Conservation (phyloP, 2,888 invertebrate species). For the Microplitis manilae region DNA sequence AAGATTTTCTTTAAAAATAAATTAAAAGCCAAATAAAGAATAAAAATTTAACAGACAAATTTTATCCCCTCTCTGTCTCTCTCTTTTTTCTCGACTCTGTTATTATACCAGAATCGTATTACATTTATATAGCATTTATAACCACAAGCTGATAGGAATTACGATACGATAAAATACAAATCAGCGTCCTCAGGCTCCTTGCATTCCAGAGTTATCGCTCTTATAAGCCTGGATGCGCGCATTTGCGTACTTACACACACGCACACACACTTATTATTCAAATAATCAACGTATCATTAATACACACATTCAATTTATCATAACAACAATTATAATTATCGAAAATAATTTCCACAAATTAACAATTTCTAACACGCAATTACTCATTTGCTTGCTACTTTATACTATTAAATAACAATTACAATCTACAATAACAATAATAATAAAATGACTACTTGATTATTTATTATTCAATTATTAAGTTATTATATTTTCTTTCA, state of each 20-base stretch:
- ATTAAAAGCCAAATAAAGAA: neutral
- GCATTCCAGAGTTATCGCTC: slow-evolving; percentile 59
- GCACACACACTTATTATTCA: neutral
- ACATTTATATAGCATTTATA: slow-evolving; percentile 52
- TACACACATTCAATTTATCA: neutral
- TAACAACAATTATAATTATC: neutral
- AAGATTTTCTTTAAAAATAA: neutral
- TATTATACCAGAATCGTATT: slow-evolving; percentile 34
- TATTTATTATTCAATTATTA: neutral
- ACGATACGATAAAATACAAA: slow-evolving; percentile 61
- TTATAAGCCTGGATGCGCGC: neutral
- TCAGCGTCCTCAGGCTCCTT: slow-evolving; percentile 44
- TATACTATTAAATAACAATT: neutral
- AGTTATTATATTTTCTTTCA: neutral
- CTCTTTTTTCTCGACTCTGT: slow-evolving; percentile 11
- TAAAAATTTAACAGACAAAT: neutral
- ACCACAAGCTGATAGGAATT: slow-evolving; percentile 57
- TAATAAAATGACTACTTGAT: neutral
- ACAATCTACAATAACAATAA: neutral
- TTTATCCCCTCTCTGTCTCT: slow-evolving; percentile 19
- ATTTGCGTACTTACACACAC: neutral
- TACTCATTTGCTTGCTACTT: neutral
- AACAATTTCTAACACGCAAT: neutral
- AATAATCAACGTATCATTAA: neutral
- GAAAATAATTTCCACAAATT: neutral